Evolutionary conservation across 1,140 invertebrate genomes (phyloP), one percentile per base, ranked within the genome.

Genomic region (Solenopsis invicta): DNA sequence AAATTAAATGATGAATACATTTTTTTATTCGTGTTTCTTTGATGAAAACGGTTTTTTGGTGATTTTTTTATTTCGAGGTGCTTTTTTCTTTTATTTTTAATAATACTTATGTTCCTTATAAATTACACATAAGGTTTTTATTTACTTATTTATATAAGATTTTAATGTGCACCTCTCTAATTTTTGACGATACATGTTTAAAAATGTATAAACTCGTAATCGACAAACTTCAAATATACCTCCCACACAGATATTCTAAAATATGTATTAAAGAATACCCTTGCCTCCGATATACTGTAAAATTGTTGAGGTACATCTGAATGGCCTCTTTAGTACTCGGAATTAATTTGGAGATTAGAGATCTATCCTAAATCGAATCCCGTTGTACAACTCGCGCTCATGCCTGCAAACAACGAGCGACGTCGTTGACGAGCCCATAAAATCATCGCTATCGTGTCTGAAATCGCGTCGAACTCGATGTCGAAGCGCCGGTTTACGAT

Each of bases 381-480:
- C 29, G 16, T 69, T 54, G 21, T 13, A 41, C 18, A 56, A 16
- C 21, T 29, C 52, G 29, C 24, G 41, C 59, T 34, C n/a, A n/a
- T 61, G 62, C 50, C 16, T 6, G 34, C 24, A 29, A 50, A 45
- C 37, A 69, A 69, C 66, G 37, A 29, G 52, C 66, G 37, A n/a
- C 10, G 50, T 52, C 34, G 66, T 71, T 62, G 78, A 62, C 54
- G 56, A 71, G 56, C 41, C 56, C 80, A 84, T 84, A 62, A 84
- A 84, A 74, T 84, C 80, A 84, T 61, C 64, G 69, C 54, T 84
- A 75, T 74, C 80, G 54, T 56, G 69, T 74, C 54, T 74, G 71
- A 75, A 61, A 50, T 61, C 71, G 54, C 80, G 29, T 62, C 45
- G 41, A 62, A 84, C 69, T 61, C 69, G 69, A 84, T 75, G 80